Evolutionary conservation across 2,113 vertebrate genomes (phyloP), one percentile per base, ranked within the genome.

Genomic region (Otus sunia): DNA sequence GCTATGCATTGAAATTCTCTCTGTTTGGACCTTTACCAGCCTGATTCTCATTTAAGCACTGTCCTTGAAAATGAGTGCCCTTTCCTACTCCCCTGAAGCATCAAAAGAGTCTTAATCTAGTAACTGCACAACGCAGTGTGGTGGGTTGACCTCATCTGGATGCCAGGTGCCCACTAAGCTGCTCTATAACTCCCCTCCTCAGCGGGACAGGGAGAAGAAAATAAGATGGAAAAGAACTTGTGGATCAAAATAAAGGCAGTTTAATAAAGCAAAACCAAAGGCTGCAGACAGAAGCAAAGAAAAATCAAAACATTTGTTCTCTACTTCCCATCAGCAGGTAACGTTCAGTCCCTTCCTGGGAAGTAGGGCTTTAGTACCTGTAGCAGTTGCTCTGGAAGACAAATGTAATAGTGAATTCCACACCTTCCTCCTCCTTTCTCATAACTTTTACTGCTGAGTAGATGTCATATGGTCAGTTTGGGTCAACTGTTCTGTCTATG

Each of bases 61-160:
- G 60, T 85, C 60, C 77, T 93, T 95, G 66, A 97, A 96, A 90
- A 93, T 74, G 1, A 75, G 22, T 53, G 49, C 58, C 39, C 58
- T 96, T 96, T 93, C 77, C 79, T 88, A 86, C 18, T 95, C 68
- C 36, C 4, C 5, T 62, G 81, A 85, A 96, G 7, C 63, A 79
- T 88, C 29, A 52, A 25, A 96, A 89, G 11, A 53, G 14, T 55
- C 37, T 83, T 87, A 58, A 80, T 62, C 50, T 39, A 58, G 55
- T 50, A 76, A 37, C 4, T 85, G 9, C 43, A 87, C 3, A 6
- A 74, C 79, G 45, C 11, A 47, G 12, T 41, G 3, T 26, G 12
- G 20, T 49, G 16, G 7, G 19, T n/a, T 86, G 52, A 39, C 11
- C 18, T 67, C 36, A 30, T 6, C 25, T 29, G 17, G 8, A 19